Evolutionary conservation across 2,113 vertebrate genomes (phyloP), one percentile per base, ranked within the genome.

Genomic region (Ornithorhynchus anatinus): DNA sequence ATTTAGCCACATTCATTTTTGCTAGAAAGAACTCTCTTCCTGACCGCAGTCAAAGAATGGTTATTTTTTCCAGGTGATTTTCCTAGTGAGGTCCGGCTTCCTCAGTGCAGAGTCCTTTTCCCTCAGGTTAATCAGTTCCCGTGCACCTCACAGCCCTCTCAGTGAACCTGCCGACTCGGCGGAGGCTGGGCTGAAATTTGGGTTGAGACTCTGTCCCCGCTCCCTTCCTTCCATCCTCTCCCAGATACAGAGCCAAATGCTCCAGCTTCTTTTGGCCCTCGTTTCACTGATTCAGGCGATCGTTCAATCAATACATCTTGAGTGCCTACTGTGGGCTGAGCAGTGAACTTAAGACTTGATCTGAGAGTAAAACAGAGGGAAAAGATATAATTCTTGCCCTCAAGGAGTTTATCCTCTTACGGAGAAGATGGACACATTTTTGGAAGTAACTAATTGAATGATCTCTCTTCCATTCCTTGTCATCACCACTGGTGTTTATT

Each of bases 271-370:
- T 64, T 76, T 77, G 57, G 35, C 10, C 35, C 58, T 60, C 23
- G 35, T 59, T 7, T n/a, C n/a, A n/a, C n/a, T n/a, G n/a, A n/a
- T n/a, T n/a, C n/a, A n/a, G n/a, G n/a, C n/a, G n/a, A n/a, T n/a
- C n/a, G n/a, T n/a, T n/a, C n/a, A n/a, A n/a, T n/a, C n/a, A n/a
- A n/a, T n/a, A n/a, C n/a, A n/a, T n/a, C n/a, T n/a, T n/a, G n/a
- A n/a, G n/a, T n/a, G 37, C 47, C 61, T 8, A 25, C 8, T 2
- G 3, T 37, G 58, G 7, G 0, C 0, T 59, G 25, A 35, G 2
- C 27, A 66, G 71, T 25, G 12, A 44, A 52, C n/a, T n/a, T n/a
- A n/a, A n/a, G n/a, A n/a, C n/a, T n/a, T n/a, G n/a, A n/a, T n/a
- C n/a, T n/a, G n/a, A n/a, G n/a, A n/a, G n/a, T n/a, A n/a, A n/a